phyloP scores from a whole-genome alignment of 2,113 vertebrate species.

The Microtus richardsoni region DNA sequence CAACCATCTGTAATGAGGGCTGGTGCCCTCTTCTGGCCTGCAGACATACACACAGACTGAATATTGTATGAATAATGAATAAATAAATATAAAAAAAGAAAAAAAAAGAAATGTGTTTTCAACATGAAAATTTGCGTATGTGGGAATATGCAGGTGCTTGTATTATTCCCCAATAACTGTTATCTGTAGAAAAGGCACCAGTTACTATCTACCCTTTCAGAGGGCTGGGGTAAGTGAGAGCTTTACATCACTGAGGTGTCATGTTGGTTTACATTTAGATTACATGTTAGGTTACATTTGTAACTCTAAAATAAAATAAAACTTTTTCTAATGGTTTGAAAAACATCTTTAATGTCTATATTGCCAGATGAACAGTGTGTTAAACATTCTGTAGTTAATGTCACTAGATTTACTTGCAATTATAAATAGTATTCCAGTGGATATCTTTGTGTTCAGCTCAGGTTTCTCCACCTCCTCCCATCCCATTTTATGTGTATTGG shows the following conservation, averaged over 20 bases:
- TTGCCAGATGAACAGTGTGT: not conserved
- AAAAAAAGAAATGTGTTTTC: not conserved
- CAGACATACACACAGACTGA: too few species aligned
- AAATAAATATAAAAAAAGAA: too few species aligned
- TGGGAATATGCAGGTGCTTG: not conserved
- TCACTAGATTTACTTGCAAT: slow-evolving; percentile 30
- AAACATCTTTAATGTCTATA: not conserved
- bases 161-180: not conserved
- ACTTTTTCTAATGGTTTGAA: not conserved
- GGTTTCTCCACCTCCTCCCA: not conserved
- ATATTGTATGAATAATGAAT: too few species aligned
- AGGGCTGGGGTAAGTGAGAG: not conserved
- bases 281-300: not conserved
- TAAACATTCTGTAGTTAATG: not conserved
- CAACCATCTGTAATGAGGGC: too few species aligned
- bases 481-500: not conserved
- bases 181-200: not conserved
- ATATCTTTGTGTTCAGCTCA: slow-evolving; percentile 14
- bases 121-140: slow-evolving; percentile 3
- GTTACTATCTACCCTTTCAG: not conserved
- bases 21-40: too few species aligned
- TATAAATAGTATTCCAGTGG: not conserved
- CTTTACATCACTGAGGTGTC: not conserved
- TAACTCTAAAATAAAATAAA: not conserved
- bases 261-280: not conserved